Evolutionary conservation across 2,888 invertebrate genomes (phyloP), one percentile per base, ranked within the genome.

Genomic region (Ornithoptera alexandrae): DNA sequence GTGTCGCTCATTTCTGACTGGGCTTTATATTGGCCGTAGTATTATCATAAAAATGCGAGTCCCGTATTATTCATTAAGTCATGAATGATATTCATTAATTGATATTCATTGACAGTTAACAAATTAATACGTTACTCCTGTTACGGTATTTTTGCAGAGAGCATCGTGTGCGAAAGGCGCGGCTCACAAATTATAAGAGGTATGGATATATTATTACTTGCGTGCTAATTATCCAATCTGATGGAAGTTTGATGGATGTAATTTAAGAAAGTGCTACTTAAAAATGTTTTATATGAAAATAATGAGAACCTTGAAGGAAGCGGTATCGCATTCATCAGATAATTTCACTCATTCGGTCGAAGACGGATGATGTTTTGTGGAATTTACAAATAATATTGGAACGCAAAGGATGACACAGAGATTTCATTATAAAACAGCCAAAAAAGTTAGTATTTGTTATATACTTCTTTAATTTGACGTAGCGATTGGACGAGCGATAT

Each of bases 171-270:
- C 75, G 80, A 84, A 82, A 79, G 75, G 74, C 75, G 74, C 69
- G 76, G 76, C 73, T 57, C 72, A 78, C 74, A 85, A 87, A 87
- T 82, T 83, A 79, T 79, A 78, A 73, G 75, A 83, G 81, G 81
- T 81, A 81, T 78, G 79, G 79, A 78, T 79, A 75, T 84, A 84
- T 83, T 79, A 87, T 87, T 86, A 86, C 77, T 82, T 74, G 73
- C 79, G 77, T 78, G 78, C 81, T 85, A 86, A 88, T 90, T 89
- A 90, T 89, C 83, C 86, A 87, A 88, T 89, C 85, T 84, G 79
- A 86, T 80, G 80, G 77, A 79, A 72, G 83, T 82, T 87, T 82
- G 86, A 83, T 84, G 82, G 83, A 79, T 87, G 82, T 88, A 81
- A 90, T 90, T 89, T 87, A 79, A 80, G 80, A 82, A 81, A 80